Evolutionary conservation across 2,113 vertebrate species (phyloP).

Genomic region (Ellobius talpinus): DNA sequence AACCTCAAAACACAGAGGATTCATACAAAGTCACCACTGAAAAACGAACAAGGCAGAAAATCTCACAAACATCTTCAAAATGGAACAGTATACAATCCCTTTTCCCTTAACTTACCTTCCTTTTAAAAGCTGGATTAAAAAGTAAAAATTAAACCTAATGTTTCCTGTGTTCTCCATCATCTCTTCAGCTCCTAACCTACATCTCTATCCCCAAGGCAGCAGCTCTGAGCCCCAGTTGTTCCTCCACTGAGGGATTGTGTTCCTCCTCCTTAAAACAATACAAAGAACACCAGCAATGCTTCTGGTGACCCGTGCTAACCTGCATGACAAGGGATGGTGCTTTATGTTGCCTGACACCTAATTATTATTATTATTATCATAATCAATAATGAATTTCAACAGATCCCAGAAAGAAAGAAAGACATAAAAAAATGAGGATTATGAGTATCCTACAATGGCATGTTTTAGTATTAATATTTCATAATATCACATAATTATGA

Average conservation of each 20-base stretch:
- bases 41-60: neutral
- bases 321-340: neutral
- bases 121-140: neutral
- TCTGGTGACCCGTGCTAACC: neutral
- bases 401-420: neutral
- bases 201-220: neutral
- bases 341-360: neutral
- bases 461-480: neutral
- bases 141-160: neutral
- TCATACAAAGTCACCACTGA: neutral
- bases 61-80: neutral
- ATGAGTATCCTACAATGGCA: neutral
- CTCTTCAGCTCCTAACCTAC: neutral
- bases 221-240: neutral
- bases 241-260: neutral
- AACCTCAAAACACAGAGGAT: neutral
- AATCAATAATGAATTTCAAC: conserved; percentile 12
- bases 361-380: neutral
- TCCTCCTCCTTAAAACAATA: neutral
- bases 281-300: neutral
- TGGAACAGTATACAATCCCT: neutral
- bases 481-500: neutral
- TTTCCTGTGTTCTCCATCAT: neutral
- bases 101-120: neutral
- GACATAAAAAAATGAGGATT: neutral